Evolutionary conservation across 1,140 invertebrate genomes (phyloP).

Genomic region (Caenorhabditis briggsae): DNA sequence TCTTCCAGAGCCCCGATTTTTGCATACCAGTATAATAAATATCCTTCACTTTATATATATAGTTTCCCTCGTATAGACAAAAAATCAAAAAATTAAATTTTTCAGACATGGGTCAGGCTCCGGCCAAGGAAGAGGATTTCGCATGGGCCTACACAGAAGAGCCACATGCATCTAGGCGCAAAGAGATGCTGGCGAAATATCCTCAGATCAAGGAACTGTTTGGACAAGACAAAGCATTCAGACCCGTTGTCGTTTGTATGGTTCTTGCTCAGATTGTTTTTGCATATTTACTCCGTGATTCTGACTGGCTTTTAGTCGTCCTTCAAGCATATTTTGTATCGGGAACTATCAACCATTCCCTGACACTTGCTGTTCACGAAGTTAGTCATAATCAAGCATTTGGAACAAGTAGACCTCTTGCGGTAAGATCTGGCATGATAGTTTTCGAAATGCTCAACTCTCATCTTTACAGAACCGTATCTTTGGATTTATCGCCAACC

Average conservation of each 20-base stretch:
- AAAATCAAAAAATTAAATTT: not conserved
- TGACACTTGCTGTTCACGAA: slow-evolving; percentile 97
- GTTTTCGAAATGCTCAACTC: not conserved
- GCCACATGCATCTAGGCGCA: slow-evolving; percentile 88
- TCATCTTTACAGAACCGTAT: slow-evolving; percentile 79
- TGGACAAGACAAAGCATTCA: slow-evolving; percentile 73
- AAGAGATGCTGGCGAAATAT: slow-evolving; percentile 82
- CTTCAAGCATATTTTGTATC: slow-evolving; percentile 76
- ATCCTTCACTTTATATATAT: not conserved
- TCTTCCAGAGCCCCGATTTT: no score
- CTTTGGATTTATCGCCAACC: slow-evolving; percentile 95
- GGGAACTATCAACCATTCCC: slow-evolving; percentile 88
- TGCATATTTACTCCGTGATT: slow-evolving; percentile 74
- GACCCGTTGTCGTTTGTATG: slow-evolving; percentile 77
- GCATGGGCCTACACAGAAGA: slow-evolving; percentile 97
- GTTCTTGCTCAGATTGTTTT: slow-evolving; percentile 75
- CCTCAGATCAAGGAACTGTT: slow-evolving; percentile 77
- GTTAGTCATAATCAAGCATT: slow-evolving; percentile 97
- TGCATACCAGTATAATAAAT: no score
- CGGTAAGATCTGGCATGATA: slow-evolving; percentile 63
- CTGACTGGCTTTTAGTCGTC: slow-evolving; percentile 72
- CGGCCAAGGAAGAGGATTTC: slow-evolving; percentile 87
- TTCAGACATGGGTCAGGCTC: slow-evolving; percentile 85
- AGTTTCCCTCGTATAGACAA: not conserved
- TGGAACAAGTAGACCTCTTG: slow-evolving; percentile 86